Conservation (phyloP, 2,113 vertebrate species). For the Macaca nemestrina region DNA sequence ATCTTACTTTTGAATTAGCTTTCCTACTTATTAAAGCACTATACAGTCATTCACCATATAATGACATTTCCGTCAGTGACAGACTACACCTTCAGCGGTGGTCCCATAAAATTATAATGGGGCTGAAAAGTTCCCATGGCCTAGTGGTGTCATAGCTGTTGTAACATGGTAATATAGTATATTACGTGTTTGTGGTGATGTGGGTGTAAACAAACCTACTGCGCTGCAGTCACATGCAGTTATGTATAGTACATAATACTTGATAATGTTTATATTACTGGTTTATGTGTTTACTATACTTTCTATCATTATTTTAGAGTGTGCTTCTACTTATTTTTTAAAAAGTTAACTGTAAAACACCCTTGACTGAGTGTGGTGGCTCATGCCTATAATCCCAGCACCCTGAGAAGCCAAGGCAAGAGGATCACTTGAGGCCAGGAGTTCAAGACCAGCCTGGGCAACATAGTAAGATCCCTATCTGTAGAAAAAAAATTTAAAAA, state of each 20-base stretch:
- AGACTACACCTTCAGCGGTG: background rate
- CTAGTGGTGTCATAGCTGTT: background rate
- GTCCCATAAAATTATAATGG: background rate
- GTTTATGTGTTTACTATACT: background rate
- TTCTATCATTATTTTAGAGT: background rate
- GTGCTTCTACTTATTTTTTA: background rate
- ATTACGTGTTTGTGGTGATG: background rate
- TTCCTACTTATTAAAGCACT: slow-evolving; percentile 41
- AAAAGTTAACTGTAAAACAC: background rate
- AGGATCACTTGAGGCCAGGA: too few species aligned
- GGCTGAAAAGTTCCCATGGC: background rate
- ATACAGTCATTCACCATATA: background rate
- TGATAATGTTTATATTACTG: background rate
- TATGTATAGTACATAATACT: background rate
- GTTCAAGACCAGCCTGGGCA: too few species aligned
- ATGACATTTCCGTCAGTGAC: background rate
- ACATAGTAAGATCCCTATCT: too few species aligned
- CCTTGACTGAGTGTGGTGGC: too few species aligned
- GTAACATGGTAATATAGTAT: background rate
- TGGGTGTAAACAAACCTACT: background rate
- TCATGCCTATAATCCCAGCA: too few species aligned
- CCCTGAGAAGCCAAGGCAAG: too few species aligned
- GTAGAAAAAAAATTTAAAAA: too few species aligned
- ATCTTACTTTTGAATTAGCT: slow-evolving; percentile 22
- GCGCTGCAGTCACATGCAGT: background rate